These are phyloP conservation scores for Syritta pipiens DNA, from an alignment of 2,888 invertebrate species.

Conservation along the genomic window DNA sequence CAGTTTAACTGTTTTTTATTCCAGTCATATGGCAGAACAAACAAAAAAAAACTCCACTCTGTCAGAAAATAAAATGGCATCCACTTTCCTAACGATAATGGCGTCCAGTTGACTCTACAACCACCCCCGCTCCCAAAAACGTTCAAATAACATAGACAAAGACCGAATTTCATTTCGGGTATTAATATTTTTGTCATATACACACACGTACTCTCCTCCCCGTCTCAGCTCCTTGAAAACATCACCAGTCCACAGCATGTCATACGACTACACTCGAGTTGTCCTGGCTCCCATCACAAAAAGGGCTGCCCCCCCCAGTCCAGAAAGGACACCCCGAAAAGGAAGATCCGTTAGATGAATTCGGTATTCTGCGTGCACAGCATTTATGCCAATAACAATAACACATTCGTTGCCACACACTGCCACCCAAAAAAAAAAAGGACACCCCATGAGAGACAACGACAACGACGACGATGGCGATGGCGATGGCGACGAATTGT, in stretches of 20 bases:
- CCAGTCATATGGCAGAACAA: background rate
- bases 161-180: slow-evolving; percentile 61
- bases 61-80: slow-evolving; percentile 58
- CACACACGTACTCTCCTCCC: slow-evolving; percentile 40
- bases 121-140: slow-evolving; percentile 13
- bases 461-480: too few species aligned
- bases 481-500: slow-evolving; percentile 61
- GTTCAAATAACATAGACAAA: slow-evolving; percentile 41
- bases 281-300: slow-evolving; percentile 26
- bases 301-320: slow-evolving; percentile 37
- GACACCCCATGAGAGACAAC: slow-evolving; percentile 61
- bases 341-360: slow-evolving; percentile 60
- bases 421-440: slow-evolving; percentile 35
- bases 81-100: slow-evolving; percentile 63
- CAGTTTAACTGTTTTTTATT: too few species aligned
- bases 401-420: slow-evolving; percentile 64
- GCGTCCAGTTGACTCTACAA: slow-evolving; percentile 63
- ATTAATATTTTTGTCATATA: slow-evolving; percentile 69
- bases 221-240: slow-evolving; percentile 22
- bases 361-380: slow-evolving; percentile 64
- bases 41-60: background rate
- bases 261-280: background rate
- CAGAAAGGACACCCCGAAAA: slow-evolving; percentile 1
- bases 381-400: slow-evolving; percentile 69
- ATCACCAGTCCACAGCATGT: slow-evolving; percentile 1